phyloP scores from a whole-genome alignment of 2,113 vertebrate genomes.

The Rissa tridactyla region DNA sequence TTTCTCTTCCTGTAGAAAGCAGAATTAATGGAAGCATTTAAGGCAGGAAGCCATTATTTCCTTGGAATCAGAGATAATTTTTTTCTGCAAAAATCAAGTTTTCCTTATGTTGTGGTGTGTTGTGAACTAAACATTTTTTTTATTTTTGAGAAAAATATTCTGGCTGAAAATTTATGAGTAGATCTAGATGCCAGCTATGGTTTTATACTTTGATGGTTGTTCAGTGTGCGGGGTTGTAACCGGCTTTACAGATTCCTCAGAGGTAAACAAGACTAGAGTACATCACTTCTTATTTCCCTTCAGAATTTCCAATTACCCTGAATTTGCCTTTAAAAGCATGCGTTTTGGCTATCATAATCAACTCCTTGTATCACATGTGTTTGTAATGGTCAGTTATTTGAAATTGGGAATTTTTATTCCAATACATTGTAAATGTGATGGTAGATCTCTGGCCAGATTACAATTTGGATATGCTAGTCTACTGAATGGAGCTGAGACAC shows the following conservation, averaged over 20 bases:
- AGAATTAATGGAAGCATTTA: neutral
- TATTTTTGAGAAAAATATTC: neutral
- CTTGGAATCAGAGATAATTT: neutral
- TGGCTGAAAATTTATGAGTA: neutral
- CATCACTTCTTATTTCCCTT: constrained; percentile 1
- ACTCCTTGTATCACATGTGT: neutral
- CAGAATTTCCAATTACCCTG: neutral
- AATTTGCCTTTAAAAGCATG: neutral
- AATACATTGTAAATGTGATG: neutral
- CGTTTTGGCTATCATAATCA: neutral
- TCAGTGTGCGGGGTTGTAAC: neutral
- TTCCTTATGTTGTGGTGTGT: neutral
- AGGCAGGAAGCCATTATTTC: neutral
- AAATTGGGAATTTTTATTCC: neutral
- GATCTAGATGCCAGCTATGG: neutral
- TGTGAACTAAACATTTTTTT: neutral
- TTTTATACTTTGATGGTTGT: neutral
- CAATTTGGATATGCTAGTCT: neutral
- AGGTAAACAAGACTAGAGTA: neutral
- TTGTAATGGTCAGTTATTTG: neutral
- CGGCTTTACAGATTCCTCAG: neutral
- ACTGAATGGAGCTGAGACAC: neutral
- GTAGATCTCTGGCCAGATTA: neutral
- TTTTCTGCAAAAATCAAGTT: neutral
- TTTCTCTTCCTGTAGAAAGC: neutral